A percentile compares a stretch with the other conserved stretches of the same genome.
Evolutionary conservation across 2,797 vertebrate species (phyloP).

Genomic region (Apodemus agrarius): DNA sequence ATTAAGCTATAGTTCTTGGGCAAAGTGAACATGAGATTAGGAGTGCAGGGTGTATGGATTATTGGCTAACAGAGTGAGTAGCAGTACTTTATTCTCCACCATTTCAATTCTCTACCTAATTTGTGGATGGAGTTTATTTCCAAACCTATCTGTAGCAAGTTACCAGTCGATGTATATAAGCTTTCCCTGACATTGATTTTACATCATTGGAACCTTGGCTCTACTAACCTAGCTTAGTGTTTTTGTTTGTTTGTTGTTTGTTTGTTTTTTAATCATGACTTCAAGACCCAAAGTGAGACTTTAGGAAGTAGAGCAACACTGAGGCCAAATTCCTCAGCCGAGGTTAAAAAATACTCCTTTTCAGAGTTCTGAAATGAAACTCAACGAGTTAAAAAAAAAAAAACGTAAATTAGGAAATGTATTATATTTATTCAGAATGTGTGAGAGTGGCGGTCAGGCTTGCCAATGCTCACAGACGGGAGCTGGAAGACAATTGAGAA

Average conservation of each 20-base stretch:
- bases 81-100: neutral
- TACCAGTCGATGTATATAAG: neutral
- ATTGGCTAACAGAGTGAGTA: neutral
- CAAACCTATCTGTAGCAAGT: neutral
- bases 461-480: neutral
- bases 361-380: neutral
- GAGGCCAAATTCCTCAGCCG: neutral
- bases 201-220: neutral
- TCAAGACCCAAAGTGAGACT: neutral
- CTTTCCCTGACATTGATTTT: neutral
- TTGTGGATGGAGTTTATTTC: neutral
- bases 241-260: no score
- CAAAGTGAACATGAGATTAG: neutral
- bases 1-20: neutral
- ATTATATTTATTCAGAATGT: neutral
- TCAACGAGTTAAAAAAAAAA: fast-evolving
- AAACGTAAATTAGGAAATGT: neutral
- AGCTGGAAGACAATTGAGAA: neutral
- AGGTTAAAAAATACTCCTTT: neutral
- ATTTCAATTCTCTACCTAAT: neutral
- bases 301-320: neutral
- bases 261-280: neutral
- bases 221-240: neutral
- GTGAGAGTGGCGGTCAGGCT: no score
- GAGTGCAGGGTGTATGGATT: neutral